phyloP scores from a whole-genome alignment of 2,888 invertebrate genomes.

The Julus scanicus region DNA sequence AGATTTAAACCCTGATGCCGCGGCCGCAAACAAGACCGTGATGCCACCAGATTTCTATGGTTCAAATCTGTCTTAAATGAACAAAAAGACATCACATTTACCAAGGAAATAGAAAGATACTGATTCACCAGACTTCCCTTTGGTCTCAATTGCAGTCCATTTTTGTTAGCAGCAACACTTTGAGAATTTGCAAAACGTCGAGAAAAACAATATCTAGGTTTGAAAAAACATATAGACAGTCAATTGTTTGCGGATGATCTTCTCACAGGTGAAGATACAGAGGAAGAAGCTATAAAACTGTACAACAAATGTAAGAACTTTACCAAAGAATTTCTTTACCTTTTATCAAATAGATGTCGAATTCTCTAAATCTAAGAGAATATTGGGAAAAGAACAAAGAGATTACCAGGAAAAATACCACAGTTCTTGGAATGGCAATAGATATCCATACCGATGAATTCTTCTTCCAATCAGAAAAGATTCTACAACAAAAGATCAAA shows the following conservation, averaged over 20 bases:
- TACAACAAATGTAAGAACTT: not conserved
- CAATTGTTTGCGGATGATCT: conserved; percentile 32
- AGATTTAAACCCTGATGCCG: conserved; percentile 45
- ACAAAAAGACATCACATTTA: not conserved
- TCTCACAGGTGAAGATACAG: not conserved
- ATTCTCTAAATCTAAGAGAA: not conserved
- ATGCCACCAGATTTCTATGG: conserved; percentile 49
- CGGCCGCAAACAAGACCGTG: not conserved
- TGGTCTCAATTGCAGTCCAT: conserved; percentile 31
- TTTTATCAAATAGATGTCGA: not conserved
- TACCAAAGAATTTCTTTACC: not conserved
- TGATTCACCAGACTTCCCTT: not conserved
- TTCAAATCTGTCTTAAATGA: not conserved
- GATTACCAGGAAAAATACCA: not conserved
- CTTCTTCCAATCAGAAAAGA: not conserved
- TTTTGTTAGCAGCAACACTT: not conserved
- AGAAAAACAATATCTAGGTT: not conserved
- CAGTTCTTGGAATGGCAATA: not conserved
- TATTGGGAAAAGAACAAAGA: not conserved
- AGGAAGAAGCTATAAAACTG: not conserved
- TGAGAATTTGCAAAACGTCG: not conserved
- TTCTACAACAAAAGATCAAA: not conserved
- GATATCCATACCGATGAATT: not conserved
- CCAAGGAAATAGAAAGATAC: not conserved
- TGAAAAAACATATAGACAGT: not conserved